Conservation (phyloP, 2,113 vertebrate genomes). For the Eubucco bourcierii region DNA sequence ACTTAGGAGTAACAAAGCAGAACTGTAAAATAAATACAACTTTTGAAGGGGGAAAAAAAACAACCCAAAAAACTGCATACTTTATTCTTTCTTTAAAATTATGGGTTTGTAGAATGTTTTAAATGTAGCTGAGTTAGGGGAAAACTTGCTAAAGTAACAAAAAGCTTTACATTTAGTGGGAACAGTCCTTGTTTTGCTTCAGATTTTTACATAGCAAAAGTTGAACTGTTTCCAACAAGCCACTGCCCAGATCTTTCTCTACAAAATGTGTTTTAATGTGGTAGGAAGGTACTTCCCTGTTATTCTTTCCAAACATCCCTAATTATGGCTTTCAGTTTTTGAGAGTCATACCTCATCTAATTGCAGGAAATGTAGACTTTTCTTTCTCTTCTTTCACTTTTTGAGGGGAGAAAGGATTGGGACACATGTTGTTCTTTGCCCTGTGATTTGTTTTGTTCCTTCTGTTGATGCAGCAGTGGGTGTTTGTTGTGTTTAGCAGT, state of each 20-base stretch:
- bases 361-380: slow-evolving; percentile 21
- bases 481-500: slow-evolving; percentile 45
- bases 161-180: not conserved
- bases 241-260: not conserved
- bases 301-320: slow-evolving; percentile 20
- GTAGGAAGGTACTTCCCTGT: slow-evolving; percentile 14
- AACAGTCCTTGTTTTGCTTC: not conserved
- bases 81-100: not conserved
- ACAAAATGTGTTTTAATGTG: not conserved
- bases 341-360: slow-evolving; percentile 47
- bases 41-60: not conserved
- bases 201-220: not conserved
- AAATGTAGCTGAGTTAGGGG: not conserved
- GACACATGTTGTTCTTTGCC: not conserved
- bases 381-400: slow-evolving; percentile 10
- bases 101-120: not conserved
- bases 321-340: slow-evolving; percentile 46
- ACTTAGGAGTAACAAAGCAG: not conserved
- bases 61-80: not conserved
- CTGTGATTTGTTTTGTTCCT: slow-evolving; percentile 6
- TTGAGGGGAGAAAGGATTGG: not conserved
- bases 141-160: not conserved
- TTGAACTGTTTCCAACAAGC: not conserved
- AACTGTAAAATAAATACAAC: not conserved
- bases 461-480: slow-evolving; percentile 18